phyloP scores from a whole-genome alignment of 2,888 invertebrate species.

The Ashinkailepas kermadecensis region DNA sequence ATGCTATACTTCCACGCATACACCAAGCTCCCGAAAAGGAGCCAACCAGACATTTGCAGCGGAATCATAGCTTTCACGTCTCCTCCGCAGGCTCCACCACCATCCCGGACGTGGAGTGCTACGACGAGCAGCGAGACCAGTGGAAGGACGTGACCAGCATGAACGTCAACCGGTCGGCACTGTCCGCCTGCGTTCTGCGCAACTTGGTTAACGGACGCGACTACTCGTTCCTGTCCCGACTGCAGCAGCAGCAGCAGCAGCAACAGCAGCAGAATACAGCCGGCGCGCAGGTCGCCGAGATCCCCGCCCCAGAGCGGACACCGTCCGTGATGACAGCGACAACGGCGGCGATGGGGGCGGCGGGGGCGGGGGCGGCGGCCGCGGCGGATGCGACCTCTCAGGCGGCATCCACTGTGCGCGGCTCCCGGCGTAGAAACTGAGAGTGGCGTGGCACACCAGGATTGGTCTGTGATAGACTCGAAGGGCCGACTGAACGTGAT shows the following conservation, averaged over 20 bases:
- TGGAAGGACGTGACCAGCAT: constrained; percentile 66
- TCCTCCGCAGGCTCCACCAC: constrained; percentile 54
- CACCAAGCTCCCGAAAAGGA: no score
- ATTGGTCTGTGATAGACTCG: neutral
- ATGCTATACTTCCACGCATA: no score
- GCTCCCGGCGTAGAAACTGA: neutral
- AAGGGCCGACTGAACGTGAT: neutral
- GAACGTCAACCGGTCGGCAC: constrained; percentile 71
- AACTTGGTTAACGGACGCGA: constrained; percentile 38
- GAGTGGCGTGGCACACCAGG: constrained; percentile 1
- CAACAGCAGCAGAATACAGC: neutral
- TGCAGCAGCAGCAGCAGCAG: constrained; percentile 3
- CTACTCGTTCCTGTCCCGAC: constrained; percentile 12
- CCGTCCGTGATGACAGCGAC: neutral
- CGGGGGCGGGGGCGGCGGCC: neutral
- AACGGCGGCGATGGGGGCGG: neutral
- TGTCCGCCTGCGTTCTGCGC: constrained; percentile 69
- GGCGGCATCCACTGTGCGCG: neutral
- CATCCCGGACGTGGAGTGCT: constrained; percentile 68
- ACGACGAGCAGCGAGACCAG: constrained; percentile 56
- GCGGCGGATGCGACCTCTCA: neutral
- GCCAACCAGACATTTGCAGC: no score
- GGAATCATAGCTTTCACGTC: no score
- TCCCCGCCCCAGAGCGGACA: no score
- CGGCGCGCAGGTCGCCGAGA: no score